Evolutionary conservation across 2,113 vertebrate species (phyloP).

Genomic region (Cephalopholis sonnerati): DNA sequence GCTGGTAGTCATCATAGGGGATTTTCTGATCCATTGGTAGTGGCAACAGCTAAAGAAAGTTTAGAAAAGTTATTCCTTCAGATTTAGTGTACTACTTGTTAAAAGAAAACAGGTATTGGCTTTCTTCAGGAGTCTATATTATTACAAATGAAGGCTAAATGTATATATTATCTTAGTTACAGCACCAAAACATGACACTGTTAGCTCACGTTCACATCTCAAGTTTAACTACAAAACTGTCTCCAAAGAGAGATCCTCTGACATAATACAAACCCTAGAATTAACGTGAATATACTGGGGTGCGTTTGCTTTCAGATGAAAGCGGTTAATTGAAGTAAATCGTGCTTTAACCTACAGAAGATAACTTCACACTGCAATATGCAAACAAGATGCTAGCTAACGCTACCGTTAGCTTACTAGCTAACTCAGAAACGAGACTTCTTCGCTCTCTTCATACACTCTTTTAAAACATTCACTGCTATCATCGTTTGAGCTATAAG

Average conservation of each 20-base stretch:
- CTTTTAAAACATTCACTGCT: neutral
- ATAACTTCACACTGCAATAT: neutral
- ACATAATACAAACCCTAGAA: neutral
- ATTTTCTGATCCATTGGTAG: conserved; percentile 89
- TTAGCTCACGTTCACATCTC: no score
- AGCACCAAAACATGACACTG: neutral
- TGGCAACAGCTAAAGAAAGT: conserved; percentile 5
- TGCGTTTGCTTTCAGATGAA: neutral
- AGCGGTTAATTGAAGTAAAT: neutral
- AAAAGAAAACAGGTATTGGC: neutral
- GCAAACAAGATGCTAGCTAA: conserved; percentile 4
- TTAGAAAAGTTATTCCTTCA: neutral
- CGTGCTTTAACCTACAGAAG: neutral
- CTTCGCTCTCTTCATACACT: neutral
- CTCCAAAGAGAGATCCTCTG: neutral
- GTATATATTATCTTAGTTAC: neutral
- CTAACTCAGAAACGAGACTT: neutral
- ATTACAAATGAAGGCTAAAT: neutral
- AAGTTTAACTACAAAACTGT: neutral
- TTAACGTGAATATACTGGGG: neutral
- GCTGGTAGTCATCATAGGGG: conserved; percentile 93
- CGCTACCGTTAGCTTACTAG: conserved; percentile 24
- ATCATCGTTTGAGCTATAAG: neutral
- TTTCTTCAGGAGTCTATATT: neutral
- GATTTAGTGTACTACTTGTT: neutral